phyloP scores from a whole-genome alignment of 2,113 vertebrate species.

The Oreotrochilus melanogaster region DNA sequence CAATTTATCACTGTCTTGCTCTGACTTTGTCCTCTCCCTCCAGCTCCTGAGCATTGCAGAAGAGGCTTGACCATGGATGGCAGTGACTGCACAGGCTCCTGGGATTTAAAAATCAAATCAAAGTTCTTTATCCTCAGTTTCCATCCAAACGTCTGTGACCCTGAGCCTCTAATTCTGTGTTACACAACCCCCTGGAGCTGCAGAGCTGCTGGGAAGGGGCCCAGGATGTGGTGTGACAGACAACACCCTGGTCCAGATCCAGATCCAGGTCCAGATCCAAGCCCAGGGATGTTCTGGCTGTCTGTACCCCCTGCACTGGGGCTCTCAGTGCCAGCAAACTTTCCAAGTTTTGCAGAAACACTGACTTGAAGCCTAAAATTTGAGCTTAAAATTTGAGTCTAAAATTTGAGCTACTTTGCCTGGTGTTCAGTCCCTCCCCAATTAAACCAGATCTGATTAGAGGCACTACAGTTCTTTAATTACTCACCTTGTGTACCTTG shows the following conservation, averaged over 20 bases:
- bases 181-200: fast-evolving
- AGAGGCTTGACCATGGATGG: fast-evolving
- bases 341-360: background rate
- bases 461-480: background rate
- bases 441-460: background rate
- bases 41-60: background rate
- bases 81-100: background rate
- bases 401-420: background rate
- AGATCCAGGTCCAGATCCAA: fast-evolving
- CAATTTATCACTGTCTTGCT: background rate
- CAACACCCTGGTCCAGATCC: fast-evolving
- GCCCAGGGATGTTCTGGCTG: fast-evolving
- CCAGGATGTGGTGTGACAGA: fast-evolving
- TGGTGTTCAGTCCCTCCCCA: background rate
- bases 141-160: background rate
- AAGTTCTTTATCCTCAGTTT: background rate
- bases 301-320: background rate
- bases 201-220: background rate
- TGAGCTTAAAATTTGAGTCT: background rate
- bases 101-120: background rate
- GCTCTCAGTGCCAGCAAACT: fast-evolving
- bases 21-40: background rate
- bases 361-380: background rate
- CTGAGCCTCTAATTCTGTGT: background rate
- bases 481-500: background rate